Evolutionary conservation across 2,888 invertebrate genomes (phyloP), one percentile per base, ranked within the genome.

Genomic region (Junonia oenone): DNA sequence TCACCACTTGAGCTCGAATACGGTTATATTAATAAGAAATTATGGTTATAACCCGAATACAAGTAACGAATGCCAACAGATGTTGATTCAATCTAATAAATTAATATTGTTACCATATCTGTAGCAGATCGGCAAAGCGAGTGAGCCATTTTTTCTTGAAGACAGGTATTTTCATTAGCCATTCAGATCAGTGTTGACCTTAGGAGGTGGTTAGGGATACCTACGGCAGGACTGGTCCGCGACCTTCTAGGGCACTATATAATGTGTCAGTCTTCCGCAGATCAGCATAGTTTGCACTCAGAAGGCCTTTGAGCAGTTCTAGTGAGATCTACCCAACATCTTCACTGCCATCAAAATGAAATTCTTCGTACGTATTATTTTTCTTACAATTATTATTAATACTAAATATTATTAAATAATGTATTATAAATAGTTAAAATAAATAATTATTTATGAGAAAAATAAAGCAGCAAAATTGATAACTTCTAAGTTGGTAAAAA

Each of bases 281-380:
- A 67, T 68, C 66, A 58, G 72, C 67, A 86, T 78, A 89, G 89
- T 90, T 83, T 82, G 81, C 85, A 77, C 79, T 81, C 51, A 73
- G 86, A 86, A 87, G 86, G 85, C 86, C 74, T 66, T 47, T 60
- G 58, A 78, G 88, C 89, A 88, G 87, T 88, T 88, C 87, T 81
- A 74, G 83, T 87, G 81, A 79, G 71, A 84, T 74, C 74, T 76
- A 71, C 68, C 58, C 35, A 56, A 56, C 59, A 62, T 69, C 54
- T 51, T 65, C 64, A 58, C 33, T 55, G 31, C 61, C 68, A 67
- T 73, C 78, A 88, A 77, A 65, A 89, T 89, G 89, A 90, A 90
- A 87, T 87, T 73, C 87, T 69, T 77, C 66, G 89, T 90, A 72
- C 82, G 89, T 87, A 65, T 40, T 27, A 26, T 31, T 33, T 40